Evolutionary conservation across 1,140 invertebrate genomes (phyloP).

Genomic region (Chymomyza costata): DNA sequence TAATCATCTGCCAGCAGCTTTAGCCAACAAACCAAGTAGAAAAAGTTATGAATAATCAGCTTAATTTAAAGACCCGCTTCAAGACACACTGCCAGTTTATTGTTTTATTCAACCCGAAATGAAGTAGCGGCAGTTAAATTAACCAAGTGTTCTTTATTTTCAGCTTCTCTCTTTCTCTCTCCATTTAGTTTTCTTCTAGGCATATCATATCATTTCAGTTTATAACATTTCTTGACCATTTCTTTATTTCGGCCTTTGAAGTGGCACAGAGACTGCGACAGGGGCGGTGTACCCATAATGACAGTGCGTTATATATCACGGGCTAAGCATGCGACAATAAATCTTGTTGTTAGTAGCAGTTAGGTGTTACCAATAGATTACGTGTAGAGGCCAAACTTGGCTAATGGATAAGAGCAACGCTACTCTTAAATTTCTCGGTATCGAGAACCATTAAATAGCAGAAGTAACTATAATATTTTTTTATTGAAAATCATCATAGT

Average conservation of each 20-base stretch:
- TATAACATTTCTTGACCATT: too few relatives aligned
- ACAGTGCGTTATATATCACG: slow-evolving; percentile 35
- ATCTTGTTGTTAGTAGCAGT: slow-evolving; percentile 23
- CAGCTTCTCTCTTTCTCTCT: slow-evolving; percentile 19
- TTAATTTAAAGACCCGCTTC: slow-evolving; percentile 39
- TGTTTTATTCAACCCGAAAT: slow-evolving; percentile 63
- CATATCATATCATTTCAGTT: slow-evolving; percentile 2
- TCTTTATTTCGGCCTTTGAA: neutral
- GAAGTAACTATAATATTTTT: too few relatives aligned
- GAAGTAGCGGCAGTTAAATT: slow-evolving; percentile 58
- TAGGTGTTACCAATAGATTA: too few relatives aligned
- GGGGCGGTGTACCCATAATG: slow-evolving; percentile 29
- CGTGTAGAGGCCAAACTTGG: slow-evolving; percentile 9
- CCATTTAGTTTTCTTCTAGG: too few relatives aligned
- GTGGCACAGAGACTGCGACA: too few relatives aligned
- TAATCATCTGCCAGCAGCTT: slow-evolving; percentile 61
- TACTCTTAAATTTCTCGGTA: too few relatives aligned
- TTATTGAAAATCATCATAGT: too few relatives aligned
- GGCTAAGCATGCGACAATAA: slow-evolving; percentile 54
- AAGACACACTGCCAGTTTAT: slow-evolving; percentile 46
- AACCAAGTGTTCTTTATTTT: slow-evolving; percentile 46
- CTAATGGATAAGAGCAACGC: too few relatives aligned
- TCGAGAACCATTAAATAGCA: too few relatives aligned
- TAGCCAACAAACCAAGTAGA: slow-evolving; percentile 13
- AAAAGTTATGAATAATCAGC: slow-evolving; percentile 68